Conservation (phyloP, 2,888 invertebrate species). For the Labia minor region DNA sequence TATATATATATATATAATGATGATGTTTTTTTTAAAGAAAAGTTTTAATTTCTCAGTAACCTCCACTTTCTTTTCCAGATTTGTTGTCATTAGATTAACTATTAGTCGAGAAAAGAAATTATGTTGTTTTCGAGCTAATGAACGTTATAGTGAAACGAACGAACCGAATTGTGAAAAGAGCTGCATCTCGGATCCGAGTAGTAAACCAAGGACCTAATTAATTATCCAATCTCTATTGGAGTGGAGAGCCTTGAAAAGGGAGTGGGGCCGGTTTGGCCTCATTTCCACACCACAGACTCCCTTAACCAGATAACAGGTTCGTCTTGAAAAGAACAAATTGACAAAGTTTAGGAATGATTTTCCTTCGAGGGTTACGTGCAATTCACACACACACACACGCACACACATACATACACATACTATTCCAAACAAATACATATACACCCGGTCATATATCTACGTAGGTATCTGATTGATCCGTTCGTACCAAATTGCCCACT, state of each 20-base stretch:
- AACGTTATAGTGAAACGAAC: neutral
- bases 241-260: neutral
- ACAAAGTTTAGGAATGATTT: constrained; percentile 13
- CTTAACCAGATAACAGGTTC: constrained; percentile 8
- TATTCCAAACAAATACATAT: constrained; percentile 13
- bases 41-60: no score
- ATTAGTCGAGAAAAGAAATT: neutral
- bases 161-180: neutral
- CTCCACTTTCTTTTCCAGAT: neutral
- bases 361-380: neutral
- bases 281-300: neutral
- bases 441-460: neutral
- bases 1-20: no score
- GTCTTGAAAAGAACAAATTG: constrained; percentile 13
- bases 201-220: constrained; percentile 1
- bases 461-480: constrained; percentile 1
- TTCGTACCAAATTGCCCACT: constrained; percentile 7
- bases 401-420: neutral
- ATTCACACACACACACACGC: neutral
- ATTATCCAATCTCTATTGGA: constrained; percentile 13
- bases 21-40: no score
- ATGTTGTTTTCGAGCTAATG: constrained; percentile 7
- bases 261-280: neutral
- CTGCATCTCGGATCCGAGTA: neutral
- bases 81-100: neutral